A percentile compares a stretch with the other conserved stretches of the same genome.
These are phyloP conservation scores for Cynodonichthys magdalenae DNA, from an alignment of 2,797 vertebrate genomes.

Conservation along the genomic window DNA sequence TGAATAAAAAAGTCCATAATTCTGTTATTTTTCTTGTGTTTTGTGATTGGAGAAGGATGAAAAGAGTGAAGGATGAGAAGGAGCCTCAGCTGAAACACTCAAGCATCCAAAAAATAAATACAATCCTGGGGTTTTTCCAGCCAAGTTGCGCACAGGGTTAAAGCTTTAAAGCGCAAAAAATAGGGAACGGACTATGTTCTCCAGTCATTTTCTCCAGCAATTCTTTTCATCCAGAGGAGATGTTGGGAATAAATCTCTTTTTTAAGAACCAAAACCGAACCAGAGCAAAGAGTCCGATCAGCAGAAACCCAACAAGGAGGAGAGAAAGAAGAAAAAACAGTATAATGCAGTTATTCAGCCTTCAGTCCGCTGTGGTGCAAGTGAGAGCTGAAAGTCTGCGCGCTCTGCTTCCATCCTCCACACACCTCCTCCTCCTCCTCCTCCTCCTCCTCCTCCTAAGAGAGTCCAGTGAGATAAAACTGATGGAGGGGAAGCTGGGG, in stretches of 20 bases:
- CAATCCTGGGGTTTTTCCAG: conserved; percentile 35
- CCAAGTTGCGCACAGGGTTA: conserved; percentile 62
- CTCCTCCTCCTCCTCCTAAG: too few species aligned
- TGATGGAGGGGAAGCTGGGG: background rate
- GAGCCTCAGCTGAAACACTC: conserved; percentile 36
- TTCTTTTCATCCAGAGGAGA: conserved; percentile 13
- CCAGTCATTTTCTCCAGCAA: background rate
- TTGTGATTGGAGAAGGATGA: background rate
- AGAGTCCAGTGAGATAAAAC: background rate
- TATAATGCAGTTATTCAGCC: conserved; percentile 68
- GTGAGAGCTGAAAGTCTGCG: conserved; percentile 52
- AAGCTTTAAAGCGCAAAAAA: conserved; percentile 28
- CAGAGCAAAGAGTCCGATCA: background rate
- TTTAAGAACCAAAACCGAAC: conserved; percentile 15
- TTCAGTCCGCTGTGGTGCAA: conserved; percentile 55
- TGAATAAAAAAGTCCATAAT: conserved; percentile 61
- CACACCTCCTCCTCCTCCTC: background rate
- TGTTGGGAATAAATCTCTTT: background rate
- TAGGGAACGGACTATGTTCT: too few species aligned
- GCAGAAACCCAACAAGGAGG: conserved; percentile 17
- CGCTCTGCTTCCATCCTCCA: conserved; percentile 26
- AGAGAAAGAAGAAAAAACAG: conserved; percentile 29
- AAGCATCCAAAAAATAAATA: conserved; percentile 43
- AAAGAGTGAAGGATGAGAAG: background rate
- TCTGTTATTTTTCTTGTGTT: conserved; percentile 11